phyloP scores from a whole-genome alignment of 2,113 vertebrate genomes.

The Notechis scutatus region DNA sequence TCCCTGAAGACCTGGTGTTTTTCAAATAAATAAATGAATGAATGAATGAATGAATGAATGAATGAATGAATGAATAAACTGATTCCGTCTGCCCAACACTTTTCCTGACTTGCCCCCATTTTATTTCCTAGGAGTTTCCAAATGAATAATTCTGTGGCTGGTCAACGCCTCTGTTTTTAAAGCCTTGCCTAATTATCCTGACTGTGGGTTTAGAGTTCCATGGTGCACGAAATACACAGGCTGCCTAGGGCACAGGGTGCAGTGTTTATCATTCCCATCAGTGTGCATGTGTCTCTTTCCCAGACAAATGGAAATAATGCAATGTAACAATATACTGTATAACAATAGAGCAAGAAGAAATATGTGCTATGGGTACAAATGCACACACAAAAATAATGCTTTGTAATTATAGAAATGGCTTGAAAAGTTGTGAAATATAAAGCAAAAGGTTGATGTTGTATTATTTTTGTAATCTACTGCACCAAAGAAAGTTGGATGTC shows the following conservation, averaged over 20 bases:
- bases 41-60: too few relatives aligned
- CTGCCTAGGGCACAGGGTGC: not conserved
- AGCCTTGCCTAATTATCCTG: not conserved
- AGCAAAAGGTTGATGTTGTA: too few relatives aligned
- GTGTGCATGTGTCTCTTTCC: too few relatives aligned
- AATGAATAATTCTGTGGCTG: not conserved
- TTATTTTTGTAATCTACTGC: too few relatives aligned
- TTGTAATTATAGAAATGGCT: too few relatives aligned
- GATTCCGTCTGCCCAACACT: not conserved
- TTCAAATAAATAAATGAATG: not conserved
- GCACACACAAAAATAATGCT: not conserved
- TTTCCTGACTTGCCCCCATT: not conserved
- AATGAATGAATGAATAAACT: too few relatives aligned
- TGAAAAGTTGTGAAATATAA: too few relatives aligned
- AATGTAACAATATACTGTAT: not conserved
- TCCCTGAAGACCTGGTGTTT: not conserved
- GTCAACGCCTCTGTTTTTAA: not conserved
- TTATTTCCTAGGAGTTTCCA: not conserved
- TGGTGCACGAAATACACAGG: not conserved
- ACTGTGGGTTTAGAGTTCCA: not conserved
- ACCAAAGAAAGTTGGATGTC: too few relatives aligned
- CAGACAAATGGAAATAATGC: not conserved
- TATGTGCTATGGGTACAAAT: not conserved
- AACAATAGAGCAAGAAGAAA: not conserved
- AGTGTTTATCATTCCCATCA: not conserved